These are phyloP conservation scores for Mongoloraphidia duomilia DNA, from an alignment of 2,888 invertebrate species.

Conservation along the genomic window DNA sequence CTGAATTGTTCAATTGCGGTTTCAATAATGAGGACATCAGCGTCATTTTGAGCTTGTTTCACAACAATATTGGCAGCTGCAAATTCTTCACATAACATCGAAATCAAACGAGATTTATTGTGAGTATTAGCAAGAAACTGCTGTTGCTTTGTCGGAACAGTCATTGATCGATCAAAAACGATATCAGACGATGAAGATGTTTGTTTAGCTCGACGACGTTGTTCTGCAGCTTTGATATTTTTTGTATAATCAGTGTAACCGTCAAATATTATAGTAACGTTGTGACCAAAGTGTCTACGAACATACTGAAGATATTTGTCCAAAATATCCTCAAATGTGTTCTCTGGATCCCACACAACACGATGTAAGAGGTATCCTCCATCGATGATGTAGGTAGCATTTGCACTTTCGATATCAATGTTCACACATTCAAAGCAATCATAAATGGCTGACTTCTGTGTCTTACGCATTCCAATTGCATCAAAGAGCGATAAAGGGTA, in stretches of 20 bases:
- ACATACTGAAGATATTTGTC: conserved; percentile 10
- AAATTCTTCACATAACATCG: conserved; percentile 10
- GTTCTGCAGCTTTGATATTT: too few relatives aligned
- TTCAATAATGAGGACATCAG: too few relatives aligned
- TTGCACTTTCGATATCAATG: conserved; percentile 6
- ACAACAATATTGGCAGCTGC: conserved; percentile 17
- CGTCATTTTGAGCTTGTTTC: conserved; percentile 16
- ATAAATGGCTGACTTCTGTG: conserved; percentile 13
- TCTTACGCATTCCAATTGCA: conserved; percentile 10
- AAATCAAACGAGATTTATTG: conserved; percentile 19
- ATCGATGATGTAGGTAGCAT: conserved; percentile 15
- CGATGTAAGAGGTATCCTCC: conserved; percentile 17
- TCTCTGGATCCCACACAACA: conserved; percentile 16
- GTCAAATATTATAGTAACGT: conserved; percentile 14
- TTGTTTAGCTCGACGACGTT: conserved; percentile 11
- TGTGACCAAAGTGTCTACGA: neutral
- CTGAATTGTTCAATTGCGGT: conserved; percentile 11
- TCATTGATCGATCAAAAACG: conserved; percentile 17
- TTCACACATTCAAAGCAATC: conserved; percentile 10
- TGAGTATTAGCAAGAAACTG: conserved; percentile 16
- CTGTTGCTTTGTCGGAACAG: conserved; percentile 12
- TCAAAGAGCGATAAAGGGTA: conserved; percentile 10
- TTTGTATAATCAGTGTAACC: conserved; percentile 16
- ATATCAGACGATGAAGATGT: conserved; percentile 17
- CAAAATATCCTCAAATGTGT: conserved; percentile 15